These are phyloP conservation scores for Thyatira batis DNA, from an alignment of 2,888 invertebrate genomes.

Conservation along the genomic window DNA sequence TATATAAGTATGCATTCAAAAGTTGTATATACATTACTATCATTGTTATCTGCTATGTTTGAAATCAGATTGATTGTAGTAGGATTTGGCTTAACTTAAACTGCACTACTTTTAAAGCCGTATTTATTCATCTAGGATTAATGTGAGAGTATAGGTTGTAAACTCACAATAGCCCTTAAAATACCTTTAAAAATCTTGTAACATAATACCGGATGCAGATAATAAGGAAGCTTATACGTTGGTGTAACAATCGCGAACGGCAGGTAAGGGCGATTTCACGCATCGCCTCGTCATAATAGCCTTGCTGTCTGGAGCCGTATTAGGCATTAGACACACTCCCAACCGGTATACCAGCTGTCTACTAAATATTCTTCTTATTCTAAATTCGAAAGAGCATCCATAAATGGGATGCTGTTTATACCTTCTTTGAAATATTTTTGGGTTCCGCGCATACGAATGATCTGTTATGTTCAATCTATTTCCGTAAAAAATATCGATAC, in stretches of 20 bases:
- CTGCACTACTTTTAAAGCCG: too few relatives aligned
- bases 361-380: conserved; percentile 3
- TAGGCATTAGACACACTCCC: conserved; percentile 26
- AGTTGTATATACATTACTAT: too few relatives aligned
- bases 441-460: too few relatives aligned
- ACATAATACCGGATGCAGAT: conserved; percentile 19
- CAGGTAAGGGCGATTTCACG: conserved; percentile 41
- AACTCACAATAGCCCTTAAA: background rate
- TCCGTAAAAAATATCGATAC: too few relatives aligned
- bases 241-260: conserved; percentile 23
- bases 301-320: conserved; percentile 20
- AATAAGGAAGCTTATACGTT: conserved; percentile 29
- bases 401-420: background rate
- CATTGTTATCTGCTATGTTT: too few relatives aligned
- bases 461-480: too few relatives aligned
- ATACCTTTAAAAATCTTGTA: conserved; percentile 8
- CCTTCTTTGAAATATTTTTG: background rate
- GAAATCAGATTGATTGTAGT: too few relatives aligned
- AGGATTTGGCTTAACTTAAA: too few relatives aligned
- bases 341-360: conserved; percentile 1
- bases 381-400: background rate
- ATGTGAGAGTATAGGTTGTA: too few relatives aligned
- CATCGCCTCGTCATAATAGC: conserved; percentile 27
- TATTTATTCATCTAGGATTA: too few relatives aligned
- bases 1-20: too few relatives aligned